Evolutionary conservation across 2,888 invertebrate species (phyloP), one percentile per base, ranked within the genome.

Genomic region (Minunthozetes semirufus): DNA sequence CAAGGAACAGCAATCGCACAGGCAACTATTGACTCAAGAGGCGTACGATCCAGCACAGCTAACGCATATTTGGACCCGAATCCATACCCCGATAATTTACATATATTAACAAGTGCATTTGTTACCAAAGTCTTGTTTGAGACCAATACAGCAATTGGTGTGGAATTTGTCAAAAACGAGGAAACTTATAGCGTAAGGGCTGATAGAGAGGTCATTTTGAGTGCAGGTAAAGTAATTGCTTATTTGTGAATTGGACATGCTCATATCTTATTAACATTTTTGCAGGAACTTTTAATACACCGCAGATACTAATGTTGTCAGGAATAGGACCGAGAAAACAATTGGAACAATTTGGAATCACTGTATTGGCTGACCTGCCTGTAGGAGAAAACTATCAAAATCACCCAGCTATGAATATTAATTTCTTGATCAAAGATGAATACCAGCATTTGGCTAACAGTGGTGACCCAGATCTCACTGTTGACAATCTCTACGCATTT

Each of bases 331-430:
- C 83, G 0, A 77, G 77, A 22, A 78, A 80, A 9, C 81, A 82
- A 15, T 80, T 83, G 6, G 78, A 81, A 50, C 79, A 81, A 59
- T 77, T 82, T n/a, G 80, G 80, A 75, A 85, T 86, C 72, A 83
- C 84, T 5, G 80, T 85, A 0, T 80, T 84, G 0, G 81, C 81
- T 2, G 82, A 86, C 80, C 79, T 85, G 59, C 85, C 85, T 3
- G 86, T 86, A 3, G 86, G 86, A 0, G 80, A 82, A 75, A 86
- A 86, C 80, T 81, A 86, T 0, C 86, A 85, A 75, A 82, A 85
- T 77, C 85, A 85, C 78, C 56, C 56, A 4, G n/a, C 4, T 11
- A n/a, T 56, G 11, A 56, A 19, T 22, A 4, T 56, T 5, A n/a
- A 56, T 5, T 11, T 56, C 11, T 22, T 56, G 19, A 11, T 56